These are phyloP conservation scores for Dusona sp. DNA, from an alignment of 2,888 invertebrate species.

Conservation along the genomic window DNA sequence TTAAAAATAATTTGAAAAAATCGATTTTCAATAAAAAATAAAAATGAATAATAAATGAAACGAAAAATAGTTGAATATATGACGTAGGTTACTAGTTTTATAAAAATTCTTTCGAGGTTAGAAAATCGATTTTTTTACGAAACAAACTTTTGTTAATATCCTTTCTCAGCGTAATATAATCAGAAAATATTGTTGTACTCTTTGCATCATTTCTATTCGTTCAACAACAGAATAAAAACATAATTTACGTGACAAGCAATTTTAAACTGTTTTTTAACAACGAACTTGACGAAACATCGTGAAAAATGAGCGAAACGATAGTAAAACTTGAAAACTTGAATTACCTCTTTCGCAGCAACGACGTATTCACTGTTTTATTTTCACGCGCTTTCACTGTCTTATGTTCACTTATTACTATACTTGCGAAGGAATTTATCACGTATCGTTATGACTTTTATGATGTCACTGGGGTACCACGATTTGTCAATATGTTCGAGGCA, in stretches of 20 bases:
- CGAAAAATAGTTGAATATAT: neutral
- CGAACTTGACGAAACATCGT: neutral
- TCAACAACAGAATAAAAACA: neutral
- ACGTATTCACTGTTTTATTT: slow-evolving; percentile 12
- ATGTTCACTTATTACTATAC: slow-evolving; percentile 21
- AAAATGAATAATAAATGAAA: neutral
- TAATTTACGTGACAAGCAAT: neutral
- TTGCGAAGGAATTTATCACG: slow-evolving; percentile 17
- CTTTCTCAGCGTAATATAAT: neutral
- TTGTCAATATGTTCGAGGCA: slow-evolving; percentile 20
- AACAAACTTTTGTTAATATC: neutral
- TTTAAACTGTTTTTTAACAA: neutral
- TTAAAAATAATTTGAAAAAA: neutral
- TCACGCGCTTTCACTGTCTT: slow-evolving; percentile 40
- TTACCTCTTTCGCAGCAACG: slow-evolving; percentile 38
- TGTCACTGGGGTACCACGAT: slow-evolving; percentile 10
- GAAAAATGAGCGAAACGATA: neutral
- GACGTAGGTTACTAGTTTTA: neutral
- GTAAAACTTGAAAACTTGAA: neutral
- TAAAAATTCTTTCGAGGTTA: slow-evolving; percentile 11
- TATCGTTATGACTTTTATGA: slow-evolving; percentile 42
- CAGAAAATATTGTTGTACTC: neutral
- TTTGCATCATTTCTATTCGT: neutral
- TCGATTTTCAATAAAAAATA: neutral
- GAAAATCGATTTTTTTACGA: neutral